These are phyloP conservation scores for Callipepla squamata DNA, from an alignment of 2,113 vertebrate genomes.

Conservation along the genomic window DNA sequence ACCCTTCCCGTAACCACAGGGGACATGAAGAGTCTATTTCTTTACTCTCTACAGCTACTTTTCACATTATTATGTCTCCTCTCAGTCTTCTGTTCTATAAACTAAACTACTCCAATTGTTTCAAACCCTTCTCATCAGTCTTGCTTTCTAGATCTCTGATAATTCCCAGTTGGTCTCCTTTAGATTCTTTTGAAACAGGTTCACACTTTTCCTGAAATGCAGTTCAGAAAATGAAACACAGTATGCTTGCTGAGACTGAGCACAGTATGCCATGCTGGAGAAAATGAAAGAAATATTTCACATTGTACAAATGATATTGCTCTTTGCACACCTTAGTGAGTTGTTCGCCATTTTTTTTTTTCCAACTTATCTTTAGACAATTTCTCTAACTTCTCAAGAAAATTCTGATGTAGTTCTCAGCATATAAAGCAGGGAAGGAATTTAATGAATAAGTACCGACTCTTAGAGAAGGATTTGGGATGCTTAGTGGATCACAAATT, in stretches of 20 bases:
- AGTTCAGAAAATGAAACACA: constrained; percentile 40
- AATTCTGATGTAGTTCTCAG: neutral
- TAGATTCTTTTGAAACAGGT: constrained; percentile 40
- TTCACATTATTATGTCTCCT: constrained; percentile 50
- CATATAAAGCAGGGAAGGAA: neutral
- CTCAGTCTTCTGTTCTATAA: constrained; percentile 49
- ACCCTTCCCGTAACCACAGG: constrained; percentile 43
- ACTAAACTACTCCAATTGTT: constrained; percentile 63
- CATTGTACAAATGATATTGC: neutral
- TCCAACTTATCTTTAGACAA: neutral
- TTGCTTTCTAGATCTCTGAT: constrained; percentile 47
- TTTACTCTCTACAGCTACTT: constrained; percentile 43
- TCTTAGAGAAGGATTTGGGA: neutral
- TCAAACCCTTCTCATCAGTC: constrained; percentile 53
- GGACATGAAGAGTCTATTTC: constrained; percentile 42
- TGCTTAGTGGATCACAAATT: neutral
- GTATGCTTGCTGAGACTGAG: constrained; percentile 42
- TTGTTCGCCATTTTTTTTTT: neutral
- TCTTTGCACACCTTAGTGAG: constrained; percentile 8
- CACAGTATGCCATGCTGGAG: constrained; percentile 6
- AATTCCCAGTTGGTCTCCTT: constrained; percentile 22
- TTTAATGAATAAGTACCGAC: neutral
- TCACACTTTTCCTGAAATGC: neutral
- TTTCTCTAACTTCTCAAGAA: neutral
- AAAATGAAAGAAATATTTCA: constrained; percentile 54